A percentile compares a stretch with the other conserved stretches of the same genome.
These are phyloP conservation scores for Adelognathus sp. DNA, from an alignment of 2,888 invertebrate genomes.

Conservation along the genomic window DNA sequence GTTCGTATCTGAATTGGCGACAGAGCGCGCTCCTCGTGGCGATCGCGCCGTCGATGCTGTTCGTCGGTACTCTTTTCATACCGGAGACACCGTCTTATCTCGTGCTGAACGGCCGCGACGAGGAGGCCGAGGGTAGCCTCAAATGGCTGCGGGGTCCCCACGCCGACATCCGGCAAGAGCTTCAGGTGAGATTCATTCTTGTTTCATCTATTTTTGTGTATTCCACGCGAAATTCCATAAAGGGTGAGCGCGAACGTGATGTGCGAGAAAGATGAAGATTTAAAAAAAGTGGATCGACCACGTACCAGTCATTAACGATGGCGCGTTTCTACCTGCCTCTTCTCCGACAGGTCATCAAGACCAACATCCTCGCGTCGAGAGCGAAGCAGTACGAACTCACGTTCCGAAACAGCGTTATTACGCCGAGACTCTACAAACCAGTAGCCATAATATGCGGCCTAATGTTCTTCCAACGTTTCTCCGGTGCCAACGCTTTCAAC, in stretches of 20 bases:
- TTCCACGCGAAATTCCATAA: too few species aligned
- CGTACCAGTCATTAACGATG: conserved; percentile 11
- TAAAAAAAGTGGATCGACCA: not conserved
- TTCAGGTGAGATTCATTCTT: conserved; percentile 80
- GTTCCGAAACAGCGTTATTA: conserved; percentile 76
- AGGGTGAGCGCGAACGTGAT: too few species aligned
- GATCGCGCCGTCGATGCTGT: conserved; percentile 89
- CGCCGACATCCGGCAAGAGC: conserved; percentile 89
- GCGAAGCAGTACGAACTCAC: conserved; percentile 78
- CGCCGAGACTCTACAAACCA: conserved; percentile 85
- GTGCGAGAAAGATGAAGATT: not conserved
- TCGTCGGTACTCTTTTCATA: conserved; percentile 89
- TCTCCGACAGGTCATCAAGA: conserved; percentile 79
- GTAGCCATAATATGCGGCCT: conserved; percentile 91
- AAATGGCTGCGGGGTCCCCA: conserved; percentile 92
- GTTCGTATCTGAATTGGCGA: conserved; percentile 92
- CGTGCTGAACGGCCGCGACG: conserved; percentile 89
- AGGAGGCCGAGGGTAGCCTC: conserved; percentile 87
- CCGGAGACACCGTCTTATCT: conserved; percentile 95
- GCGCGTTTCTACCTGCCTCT: not conserved
- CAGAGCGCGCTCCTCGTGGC: conserved; percentile 92
- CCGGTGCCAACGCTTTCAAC: conserved; percentile 92
- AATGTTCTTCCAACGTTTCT: conserved; percentile 94
- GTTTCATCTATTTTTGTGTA: too few species aligned
- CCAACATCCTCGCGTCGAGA: conserved; percentile 78